Percentiles rank a stretch among this genome's conserved stretches.
Conservation (phyloP, 2,888 invertebrate genomes). For the Ypsolopha sequella region DNA sequence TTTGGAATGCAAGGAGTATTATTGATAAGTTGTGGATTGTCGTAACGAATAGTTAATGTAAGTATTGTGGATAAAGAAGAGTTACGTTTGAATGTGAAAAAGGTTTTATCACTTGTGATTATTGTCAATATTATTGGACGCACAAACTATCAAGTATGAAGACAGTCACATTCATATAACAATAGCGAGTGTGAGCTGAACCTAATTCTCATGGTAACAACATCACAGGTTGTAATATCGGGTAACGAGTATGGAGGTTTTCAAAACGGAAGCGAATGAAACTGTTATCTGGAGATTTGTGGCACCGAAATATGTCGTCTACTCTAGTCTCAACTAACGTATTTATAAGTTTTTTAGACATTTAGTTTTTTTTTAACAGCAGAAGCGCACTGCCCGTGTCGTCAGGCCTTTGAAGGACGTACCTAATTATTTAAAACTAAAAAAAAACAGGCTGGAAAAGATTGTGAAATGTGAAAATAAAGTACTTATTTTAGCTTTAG, state of each 20-base stretch:
- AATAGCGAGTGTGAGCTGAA: not conserved
- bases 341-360: conserved; percentile 32
- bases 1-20: not conserved
- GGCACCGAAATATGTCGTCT: conserved; percentile 22
- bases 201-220: not conserved
- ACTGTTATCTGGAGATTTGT: conserved; percentile 29
- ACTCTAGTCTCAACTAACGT: conserved; percentile 35
- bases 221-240: not conserved
- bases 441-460: conserved; percentile 12
- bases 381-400: conserved; percentile 38
- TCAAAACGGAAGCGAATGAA: conserved; percentile 2
- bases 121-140: not conserved
- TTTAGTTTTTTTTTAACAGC: conserved; percentile 31
- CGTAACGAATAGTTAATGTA: conserved; percentile 7
- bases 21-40: conserved; percentile 6
- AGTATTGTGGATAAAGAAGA: not conserved
- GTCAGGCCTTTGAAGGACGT: conserved; percentile 25
- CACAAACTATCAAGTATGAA: not conserved
- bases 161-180: not conserved
- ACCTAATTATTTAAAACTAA: not conserved
- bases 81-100: not conserved
- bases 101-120: not conserved
- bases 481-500: conserved; percentile 59
- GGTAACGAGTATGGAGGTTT: not conserved
- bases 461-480: conserved; percentile 11